Percentiles rank a stretch among this genome's conserved stretches.
These are phyloP conservation scores for Hippocampus kuda DNA, from an alignment of 2,797 vertebrate species.

Conservation along the genomic window DNA sequence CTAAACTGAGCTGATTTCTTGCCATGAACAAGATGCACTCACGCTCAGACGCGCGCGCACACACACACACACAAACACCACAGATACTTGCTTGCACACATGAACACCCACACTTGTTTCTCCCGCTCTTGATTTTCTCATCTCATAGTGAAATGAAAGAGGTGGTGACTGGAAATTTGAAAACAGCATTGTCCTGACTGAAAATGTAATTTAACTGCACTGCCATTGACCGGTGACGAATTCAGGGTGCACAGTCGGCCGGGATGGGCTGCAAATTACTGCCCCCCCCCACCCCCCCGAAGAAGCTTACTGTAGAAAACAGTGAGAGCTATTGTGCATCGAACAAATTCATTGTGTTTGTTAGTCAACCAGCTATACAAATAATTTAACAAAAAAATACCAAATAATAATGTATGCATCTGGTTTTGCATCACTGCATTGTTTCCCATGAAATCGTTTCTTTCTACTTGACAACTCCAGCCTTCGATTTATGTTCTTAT, in stretches of 20 bases:
- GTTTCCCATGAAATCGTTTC: too few relatives aligned
- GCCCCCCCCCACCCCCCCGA: background rate
- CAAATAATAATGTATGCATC: background rate
- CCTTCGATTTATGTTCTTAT: slow-evolving; percentile 8
- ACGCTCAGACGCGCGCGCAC: slow-evolving; percentile 44
- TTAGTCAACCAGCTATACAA: too few relatives aligned
- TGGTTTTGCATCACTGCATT: background rate
- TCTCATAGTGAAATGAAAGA: slow-evolving; percentile 7
- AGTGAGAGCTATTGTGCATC: background rate
- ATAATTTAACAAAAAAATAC: too few relatives aligned
- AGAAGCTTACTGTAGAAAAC: background rate
- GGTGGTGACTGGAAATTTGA: slow-evolving; percentile 24
- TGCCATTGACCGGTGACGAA: background rate
- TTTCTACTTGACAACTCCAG: background rate
- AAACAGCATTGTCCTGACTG: slow-evolving; percentile 8
- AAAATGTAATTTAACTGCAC: slow-evolving; percentile 8
- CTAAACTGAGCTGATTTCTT: slow-evolving; percentile 68
- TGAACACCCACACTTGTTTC: slow-evolving; percentile 37
- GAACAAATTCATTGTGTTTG: too few relatives aligned
- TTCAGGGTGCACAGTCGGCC: background rate
- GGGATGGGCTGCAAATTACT: background rate
- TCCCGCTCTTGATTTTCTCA: slow-evolving; percentile 24
- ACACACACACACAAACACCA: slow-evolving; percentile 19
- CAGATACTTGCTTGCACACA: slow-evolving; percentile 39
- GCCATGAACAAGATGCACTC: slow-evolving; percentile 60